Evolutionary conservation across 2,113 vertebrate genomes (phyloP).

Genomic region (Forbesichthys papilliferus): DNA sequence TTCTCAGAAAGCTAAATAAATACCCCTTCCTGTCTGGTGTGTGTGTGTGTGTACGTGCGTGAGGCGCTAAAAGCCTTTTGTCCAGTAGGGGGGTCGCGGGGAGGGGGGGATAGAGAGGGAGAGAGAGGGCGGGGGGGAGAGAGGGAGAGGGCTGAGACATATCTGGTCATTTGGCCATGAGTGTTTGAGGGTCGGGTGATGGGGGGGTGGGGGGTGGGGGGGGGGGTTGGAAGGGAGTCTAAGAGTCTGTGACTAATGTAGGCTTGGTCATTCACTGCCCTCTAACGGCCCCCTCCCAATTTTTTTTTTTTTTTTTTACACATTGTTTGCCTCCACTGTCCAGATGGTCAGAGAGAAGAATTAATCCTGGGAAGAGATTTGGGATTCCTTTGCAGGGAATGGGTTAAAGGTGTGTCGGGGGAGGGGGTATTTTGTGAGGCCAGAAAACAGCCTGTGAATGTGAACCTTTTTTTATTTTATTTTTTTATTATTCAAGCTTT

Average conservation of each 20-base stretch:
- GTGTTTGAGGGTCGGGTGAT: too few species aligned
- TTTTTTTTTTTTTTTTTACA: conserved; percentile 23
- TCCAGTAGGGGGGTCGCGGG: conserved; percentile 70
- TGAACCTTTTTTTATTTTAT: conserved; percentile 25
- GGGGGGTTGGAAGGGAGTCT: too few species aligned
- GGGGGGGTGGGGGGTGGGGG: too few species aligned
- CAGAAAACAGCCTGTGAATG: too few species aligned
- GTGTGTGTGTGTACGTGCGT: conserved; percentile 47
- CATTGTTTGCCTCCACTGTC: conserved; percentile 68
- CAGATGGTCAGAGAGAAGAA: conserved; percentile 71
- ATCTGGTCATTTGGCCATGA: too few species aligned
- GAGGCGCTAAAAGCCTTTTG: conserved; percentile 79
- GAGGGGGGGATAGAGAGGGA: background rate
- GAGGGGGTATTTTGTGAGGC: conserved; percentile 1
- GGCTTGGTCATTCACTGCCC: too few species aligned
- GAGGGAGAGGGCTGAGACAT: too few species aligned
- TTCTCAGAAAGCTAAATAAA: conserved; percentile 74
- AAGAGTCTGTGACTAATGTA: too few species aligned
- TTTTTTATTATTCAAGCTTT: background rate
- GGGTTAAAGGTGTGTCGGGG: conserved; percentile 35
- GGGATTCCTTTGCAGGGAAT: conserved; percentile 64
- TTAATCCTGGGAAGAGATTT: conserved; percentile 59
- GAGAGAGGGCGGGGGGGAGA: too few species aligned
- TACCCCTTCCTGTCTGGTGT: conserved; percentile 63
- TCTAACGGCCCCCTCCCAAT: background rate